phyloP scores from a whole-genome alignment of 2,113 vertebrate species.

The Rhinopithecus roxellana region DNA sequence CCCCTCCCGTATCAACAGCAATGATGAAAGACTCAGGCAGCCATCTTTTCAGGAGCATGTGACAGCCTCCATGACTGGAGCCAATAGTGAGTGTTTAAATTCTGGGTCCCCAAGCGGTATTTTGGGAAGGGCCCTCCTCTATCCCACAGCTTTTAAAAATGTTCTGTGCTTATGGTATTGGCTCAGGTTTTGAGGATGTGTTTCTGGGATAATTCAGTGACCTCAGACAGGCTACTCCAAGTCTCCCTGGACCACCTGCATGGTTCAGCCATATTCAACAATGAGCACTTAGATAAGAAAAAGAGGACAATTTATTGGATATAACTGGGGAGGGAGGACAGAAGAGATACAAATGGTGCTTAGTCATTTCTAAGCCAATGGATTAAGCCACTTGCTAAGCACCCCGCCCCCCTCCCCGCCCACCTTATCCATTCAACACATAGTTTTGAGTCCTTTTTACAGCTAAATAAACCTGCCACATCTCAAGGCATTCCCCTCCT shows the following conservation, averaged over 20 bases:
- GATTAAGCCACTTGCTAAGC: neutral
- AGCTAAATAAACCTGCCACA: neutral
- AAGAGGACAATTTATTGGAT: neutral
- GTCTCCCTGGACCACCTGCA: neutral
- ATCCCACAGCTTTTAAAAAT: neutral
- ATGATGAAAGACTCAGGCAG: neutral
- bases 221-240: neutral
- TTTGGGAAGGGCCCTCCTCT: neutral
- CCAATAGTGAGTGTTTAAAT: neutral
- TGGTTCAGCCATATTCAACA: neutral
- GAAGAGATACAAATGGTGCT: neutral
- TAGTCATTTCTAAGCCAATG: too few species aligned
- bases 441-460: neutral
- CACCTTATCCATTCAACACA: neutral
- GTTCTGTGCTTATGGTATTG: neutral
- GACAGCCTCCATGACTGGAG: neutral
- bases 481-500: neutral
- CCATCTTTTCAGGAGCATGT: neutral
- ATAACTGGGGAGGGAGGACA: accelerated
- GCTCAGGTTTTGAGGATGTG: neutral
- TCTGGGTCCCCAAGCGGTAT: neutral
- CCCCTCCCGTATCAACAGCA: neutral
- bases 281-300: neutral
- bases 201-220: neutral
- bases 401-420: neutral